Evolutionary conservation across 2,888 invertebrate species (phyloP).

Genomic region (Torymus aiolomorphi): DNA sequence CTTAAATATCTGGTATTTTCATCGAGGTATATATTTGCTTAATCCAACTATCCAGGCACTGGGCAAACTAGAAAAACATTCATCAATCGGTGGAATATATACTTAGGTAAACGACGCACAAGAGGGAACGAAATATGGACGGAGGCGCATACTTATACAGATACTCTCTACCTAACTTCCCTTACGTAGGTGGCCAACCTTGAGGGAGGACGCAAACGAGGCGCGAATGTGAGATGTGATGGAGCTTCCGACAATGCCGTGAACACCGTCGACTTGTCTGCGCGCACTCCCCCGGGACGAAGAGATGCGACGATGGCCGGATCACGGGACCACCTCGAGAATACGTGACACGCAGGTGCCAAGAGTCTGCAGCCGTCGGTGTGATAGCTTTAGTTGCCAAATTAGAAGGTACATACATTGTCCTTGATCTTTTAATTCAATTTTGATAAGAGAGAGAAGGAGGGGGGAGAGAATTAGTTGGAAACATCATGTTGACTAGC

Average conservation of each 20-base stretch:
- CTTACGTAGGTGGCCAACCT: not conserved
- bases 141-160: no score
- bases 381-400: constrained; percentile 24
- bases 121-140: no score
- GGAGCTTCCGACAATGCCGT: not conserved
- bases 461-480: no score
- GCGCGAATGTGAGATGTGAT: not conserved
- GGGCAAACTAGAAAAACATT: no score
- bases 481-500: no score
- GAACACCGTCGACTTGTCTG: not conserved
- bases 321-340: constrained; percentile 22
- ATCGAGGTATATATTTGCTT: no score
- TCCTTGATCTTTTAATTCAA: constrained; percentile 18
- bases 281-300: not conserved
- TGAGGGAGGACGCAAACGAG: not conserved
- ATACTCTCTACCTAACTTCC: not conserved
- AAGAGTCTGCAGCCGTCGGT: not conserved
- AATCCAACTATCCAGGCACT: no score
- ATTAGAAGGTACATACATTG: constrained; percentile 37
- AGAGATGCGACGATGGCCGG: constrained; percentile 30
- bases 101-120: no score
- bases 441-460: not conserved
- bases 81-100: no score
- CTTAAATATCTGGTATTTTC: no score
- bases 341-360: constrained; percentile 33